phyloP scores from a whole-genome alignment of 1,140 invertebrate genomes.

The Tachypleus tridentatus region DNA sequence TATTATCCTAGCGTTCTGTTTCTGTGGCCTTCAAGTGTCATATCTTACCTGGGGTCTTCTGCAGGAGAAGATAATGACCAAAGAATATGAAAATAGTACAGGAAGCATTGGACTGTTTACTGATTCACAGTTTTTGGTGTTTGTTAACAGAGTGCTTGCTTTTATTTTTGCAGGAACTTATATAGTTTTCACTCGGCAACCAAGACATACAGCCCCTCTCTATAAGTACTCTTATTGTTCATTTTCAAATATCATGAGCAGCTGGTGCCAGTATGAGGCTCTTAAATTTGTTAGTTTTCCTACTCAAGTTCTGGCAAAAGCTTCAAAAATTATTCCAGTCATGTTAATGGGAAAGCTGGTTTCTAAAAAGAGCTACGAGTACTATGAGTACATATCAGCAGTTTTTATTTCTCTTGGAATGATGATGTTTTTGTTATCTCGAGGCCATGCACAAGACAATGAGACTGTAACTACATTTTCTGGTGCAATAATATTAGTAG shows the following conservation, averaged over 20 bases:
- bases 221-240: constrained; percentile 96
- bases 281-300: constrained; percentile 97
- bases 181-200: constrained; percentile 44
- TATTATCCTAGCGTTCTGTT: constrained; percentile 58
- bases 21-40: constrained; percentile 72
- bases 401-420: constrained; percentile 82
- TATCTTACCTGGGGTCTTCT: constrained; percentile 90
- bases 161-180: constrained; percentile 56
- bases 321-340: constrained; percentile 90
- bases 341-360: constrained; percentile 97
- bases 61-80: constrained; percentile 48
- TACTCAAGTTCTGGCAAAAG: constrained; percentile 89
- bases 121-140: constrained; percentile 91
- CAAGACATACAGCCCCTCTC: constrained; percentile 65
- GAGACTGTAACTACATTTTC: constrained; percentile 36
- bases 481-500: constrained; percentile 68
- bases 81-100: constrained; percentile 51
- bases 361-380: constrained; percentile 74
- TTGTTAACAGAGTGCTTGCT: constrained; percentile 80
- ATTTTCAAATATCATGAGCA: constrained; percentile 95
- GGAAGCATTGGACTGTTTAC: constrained; percentile 54
- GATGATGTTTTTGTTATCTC: constrained; percentile 67
- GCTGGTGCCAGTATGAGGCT: constrained; percentile 99
- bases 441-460: constrained; percentile 22
- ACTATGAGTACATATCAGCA: constrained; percentile 86